Evolutionary conservation across 2,797 vertebrate species (phyloP).

Genomic region (Myotis vivesi): DNA sequence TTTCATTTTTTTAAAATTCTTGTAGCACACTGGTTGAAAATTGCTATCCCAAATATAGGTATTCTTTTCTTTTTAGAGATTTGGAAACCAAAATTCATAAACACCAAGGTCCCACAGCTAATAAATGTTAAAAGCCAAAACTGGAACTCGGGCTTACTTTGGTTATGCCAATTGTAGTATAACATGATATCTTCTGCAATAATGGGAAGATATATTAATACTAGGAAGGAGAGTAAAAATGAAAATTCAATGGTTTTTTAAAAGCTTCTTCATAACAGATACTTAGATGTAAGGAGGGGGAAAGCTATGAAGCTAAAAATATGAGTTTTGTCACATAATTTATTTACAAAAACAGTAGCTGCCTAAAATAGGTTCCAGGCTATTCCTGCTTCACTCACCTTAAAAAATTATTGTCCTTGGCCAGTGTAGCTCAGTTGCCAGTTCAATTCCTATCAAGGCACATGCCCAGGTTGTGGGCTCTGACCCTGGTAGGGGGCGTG

Average conservation of each 20-base stretch:
- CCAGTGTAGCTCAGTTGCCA: not conserved
- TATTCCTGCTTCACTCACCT: slow-evolving; percentile 9
- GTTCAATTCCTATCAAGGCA: not conserved
- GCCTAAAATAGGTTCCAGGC: not conserved
- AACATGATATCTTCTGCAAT: not conserved
- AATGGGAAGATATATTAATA: not conserved
- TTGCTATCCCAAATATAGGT: not conserved
- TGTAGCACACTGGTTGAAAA: not conserved
- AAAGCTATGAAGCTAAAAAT: not conserved
- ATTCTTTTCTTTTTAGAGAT: not conserved
- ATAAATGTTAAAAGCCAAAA: slow-evolving; percentile 26
- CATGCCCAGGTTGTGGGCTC: not conserved
- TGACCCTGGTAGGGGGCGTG: not conserved
- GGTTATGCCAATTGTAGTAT: slow-evolving; percentile 9
- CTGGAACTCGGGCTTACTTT: slow-evolving; percentile 37
- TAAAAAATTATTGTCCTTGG: not conserved
- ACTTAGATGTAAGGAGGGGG: not conserved
- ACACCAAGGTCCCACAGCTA: not conserved
- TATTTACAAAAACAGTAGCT: not conserved
- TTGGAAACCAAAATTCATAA: not conserved
- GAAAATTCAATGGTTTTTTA: not conserved
- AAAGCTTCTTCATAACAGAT: slow-evolving; percentile 30
- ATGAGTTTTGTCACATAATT: slow-evolving; percentile 26
- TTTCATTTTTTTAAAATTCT: not conserved
- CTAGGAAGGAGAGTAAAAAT: not conserved